Evolutionary conservation across 92 coral and sea anemone genomes (phyloP).

Genomic region (Parazoanthus atlanticus): DNA sequence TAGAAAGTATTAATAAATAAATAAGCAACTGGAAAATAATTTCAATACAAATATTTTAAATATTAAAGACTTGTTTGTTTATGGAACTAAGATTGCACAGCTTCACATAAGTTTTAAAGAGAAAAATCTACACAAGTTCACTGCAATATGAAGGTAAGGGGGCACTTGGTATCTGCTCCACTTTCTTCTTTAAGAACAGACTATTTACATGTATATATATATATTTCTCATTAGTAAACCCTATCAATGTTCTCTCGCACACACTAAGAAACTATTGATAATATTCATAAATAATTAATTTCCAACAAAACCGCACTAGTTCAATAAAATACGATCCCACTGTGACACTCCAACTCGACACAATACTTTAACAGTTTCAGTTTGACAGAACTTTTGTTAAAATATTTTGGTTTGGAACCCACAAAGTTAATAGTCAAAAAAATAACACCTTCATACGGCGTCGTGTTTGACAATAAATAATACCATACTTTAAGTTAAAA

Average conservation of each 20-base stretch:
- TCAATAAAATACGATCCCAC: neutral
- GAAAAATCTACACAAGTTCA: too few relatives aligned
- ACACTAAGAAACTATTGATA: neutral
- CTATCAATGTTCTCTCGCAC: neutral
- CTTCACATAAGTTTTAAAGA: too few relatives aligned
- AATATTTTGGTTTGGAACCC: neutral
- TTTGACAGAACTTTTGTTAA: neutral
- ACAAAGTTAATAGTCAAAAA: neutral
- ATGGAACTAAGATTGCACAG: too few relatives aligned
- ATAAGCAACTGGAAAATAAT: too few relatives aligned
- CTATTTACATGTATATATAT: neutral
- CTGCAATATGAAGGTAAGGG: too few relatives aligned
- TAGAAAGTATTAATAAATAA: too few relatives aligned
- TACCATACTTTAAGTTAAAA: neutral
- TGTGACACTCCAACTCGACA: neutral
- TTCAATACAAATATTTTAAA: too few relatives aligned
- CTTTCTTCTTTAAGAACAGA: neutral
- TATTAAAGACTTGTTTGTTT: neutral
- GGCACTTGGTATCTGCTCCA: neutral
- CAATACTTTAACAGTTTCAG: neutral
- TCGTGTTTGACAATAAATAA: neutral
- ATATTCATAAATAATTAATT: constrained; percentile 18
- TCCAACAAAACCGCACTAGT: constrained; percentile 5
- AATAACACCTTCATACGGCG: neutral
- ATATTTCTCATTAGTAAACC: neutral